phyloP scores from a whole-genome alignment of 2,797 vertebrate species.

The Poeciliopsis paucimaculata region DNA sequence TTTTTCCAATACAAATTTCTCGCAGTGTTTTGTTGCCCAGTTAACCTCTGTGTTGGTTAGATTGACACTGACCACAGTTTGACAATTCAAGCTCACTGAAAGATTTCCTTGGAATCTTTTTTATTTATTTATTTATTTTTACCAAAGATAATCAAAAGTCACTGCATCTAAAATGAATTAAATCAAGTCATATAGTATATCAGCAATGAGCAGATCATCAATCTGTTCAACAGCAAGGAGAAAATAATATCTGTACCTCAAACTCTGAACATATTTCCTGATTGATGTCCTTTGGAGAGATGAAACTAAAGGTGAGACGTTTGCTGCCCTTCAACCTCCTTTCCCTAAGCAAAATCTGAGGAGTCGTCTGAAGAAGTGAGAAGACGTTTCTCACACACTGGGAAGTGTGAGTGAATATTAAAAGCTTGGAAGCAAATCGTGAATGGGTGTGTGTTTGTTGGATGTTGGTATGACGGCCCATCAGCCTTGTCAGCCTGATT shows the following conservation, averaged over 20 bases:
- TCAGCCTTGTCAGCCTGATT: slow-evolving; percentile 36
- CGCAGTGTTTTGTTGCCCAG: background rate
- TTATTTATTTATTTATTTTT: background rate
- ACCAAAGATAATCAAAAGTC: background rate
- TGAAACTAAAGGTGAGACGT: background rate
- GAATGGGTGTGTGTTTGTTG: slow-evolving; percentile 7
- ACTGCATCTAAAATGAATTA: background rate
- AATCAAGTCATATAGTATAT: background rate
- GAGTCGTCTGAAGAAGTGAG: slow-evolving; percentile 46
- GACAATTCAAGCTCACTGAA: background rate
- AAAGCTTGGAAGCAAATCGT: background rate
- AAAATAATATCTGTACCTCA: background rate
- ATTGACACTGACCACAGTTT: background rate
- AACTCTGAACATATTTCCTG: background rate
- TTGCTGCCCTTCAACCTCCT: slow-evolving; percentile 48
- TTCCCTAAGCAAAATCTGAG: slow-evolving; percentile 46
- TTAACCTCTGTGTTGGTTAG: background rate
- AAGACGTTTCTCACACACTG: slow-evolving; percentile 51
- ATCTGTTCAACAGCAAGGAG: background rate
- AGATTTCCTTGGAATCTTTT: background rate
- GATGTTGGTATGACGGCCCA: slow-evolving; percentile 9
- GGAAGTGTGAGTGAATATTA: slow-evolving; percentile 33
- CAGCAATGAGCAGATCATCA: background rate
- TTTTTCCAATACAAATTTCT: background rate
- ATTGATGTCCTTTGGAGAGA: background rate